Base-by-base conservation (phyloP, 2,888 invertebrate genomes). In the Agrotis clavis region DNA sequence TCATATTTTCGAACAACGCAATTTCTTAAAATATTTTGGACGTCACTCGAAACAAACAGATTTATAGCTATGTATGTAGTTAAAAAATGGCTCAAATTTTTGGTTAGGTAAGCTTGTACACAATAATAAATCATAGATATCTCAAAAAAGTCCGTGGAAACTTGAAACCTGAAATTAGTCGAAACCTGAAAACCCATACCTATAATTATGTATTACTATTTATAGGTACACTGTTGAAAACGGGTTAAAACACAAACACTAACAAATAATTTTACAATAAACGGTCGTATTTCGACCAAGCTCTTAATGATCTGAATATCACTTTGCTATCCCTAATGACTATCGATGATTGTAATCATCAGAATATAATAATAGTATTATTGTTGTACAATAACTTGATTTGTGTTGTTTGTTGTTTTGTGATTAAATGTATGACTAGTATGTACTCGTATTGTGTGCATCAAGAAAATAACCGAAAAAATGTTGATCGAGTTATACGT, bases 211-310 rank as follows among this genome's bases (percentile, higher is more conserved):
- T 19, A n/a, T n/a, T 30, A 54, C 30, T 62, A 64, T n/a, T n/a
- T n/a, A n/a, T n/a, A n/a, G n/a, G n/a, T n/a, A 13, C 25, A 54
- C 30, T 45, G 1, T 48, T 63, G 14, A 63, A 72, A 68, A 59
- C n/a, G 19, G 50, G 47, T 78, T 71, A 48, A 56, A 79, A 60
- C 25, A 16, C 51, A 74, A 72, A 79, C 45, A 67, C 47, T 51
- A 6, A 54, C 51, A 19, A 63, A 65, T 35, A 54, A 67, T 75
- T 69, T 67, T 35, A 47, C 51, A 60, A 65, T 77, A 62, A 64
- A 54, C 60, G 41, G 56, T 59, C 57, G 30, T 25, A 57, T 66
- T 75, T 53, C 50, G 47, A 50, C 66, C 35, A 16, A 56, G 35
- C 48, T 25, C 57, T 54, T 62, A 66, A 60, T 45, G 67, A 53